Conservation (phyloP, 1,140 invertebrate species). For the Ceratitis capitata region DNA sequence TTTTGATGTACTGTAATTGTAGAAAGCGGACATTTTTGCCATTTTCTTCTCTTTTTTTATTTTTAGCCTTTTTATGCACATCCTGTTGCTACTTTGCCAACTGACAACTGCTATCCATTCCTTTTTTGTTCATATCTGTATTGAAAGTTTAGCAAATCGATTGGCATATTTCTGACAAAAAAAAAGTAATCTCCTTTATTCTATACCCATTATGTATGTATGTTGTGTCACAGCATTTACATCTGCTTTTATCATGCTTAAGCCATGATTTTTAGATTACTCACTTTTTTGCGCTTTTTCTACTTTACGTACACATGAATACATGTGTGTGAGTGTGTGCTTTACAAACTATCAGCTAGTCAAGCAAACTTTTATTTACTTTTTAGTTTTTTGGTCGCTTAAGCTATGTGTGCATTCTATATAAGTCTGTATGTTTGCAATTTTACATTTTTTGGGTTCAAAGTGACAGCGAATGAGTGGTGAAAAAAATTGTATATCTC, state of each 20-base stretch:
- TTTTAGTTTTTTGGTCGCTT: neutral
- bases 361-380: neutral
- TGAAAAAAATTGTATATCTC: neutral
- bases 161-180: neutral
- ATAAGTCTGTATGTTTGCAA: neutral
- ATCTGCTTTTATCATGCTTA: neutral
- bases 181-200: conserved; percentile 3
- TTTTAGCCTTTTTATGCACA: neutral
- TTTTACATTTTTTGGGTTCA: neutral
- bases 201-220: neutral
- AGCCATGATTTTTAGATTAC: conserved; percentile 28
- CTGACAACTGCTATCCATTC: neutral
- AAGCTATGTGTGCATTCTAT: neutral
- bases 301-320: neutral
- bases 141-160: conserved; percentile 3
- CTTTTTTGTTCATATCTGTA: neutral
- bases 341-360: neutral
- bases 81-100: neutral
- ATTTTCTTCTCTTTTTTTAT: neutral
- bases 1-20: conserved; percentile 16
- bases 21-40: neutral
- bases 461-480: neutral
- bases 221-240: conserved; percentile 6
- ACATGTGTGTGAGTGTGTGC: neutral
- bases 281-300: neutral